Evolutionary conservation across 2,888 invertebrate species (phyloP).

Genomic region (Pristionchus entomophagus): DNA sequence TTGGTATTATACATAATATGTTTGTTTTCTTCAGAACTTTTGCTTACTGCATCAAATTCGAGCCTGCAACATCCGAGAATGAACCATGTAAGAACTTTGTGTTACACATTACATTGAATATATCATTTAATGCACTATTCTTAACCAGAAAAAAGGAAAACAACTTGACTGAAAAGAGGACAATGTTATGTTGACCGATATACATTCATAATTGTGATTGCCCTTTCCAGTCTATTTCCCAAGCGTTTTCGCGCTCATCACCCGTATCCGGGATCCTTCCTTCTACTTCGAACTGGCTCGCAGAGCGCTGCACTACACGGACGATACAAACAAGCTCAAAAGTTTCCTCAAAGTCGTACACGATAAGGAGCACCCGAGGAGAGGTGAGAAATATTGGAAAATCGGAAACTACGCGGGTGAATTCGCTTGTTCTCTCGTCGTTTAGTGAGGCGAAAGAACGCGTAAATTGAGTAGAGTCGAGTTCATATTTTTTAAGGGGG

Average conservation of each 20-base stretch:
- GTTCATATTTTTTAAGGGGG: no score
- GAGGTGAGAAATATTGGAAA: background rate
- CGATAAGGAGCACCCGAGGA: background rate
- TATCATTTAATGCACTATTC: no score
- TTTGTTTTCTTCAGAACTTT: constrained; percentile 29
- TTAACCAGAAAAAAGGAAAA: no score
- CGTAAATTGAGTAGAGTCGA: no score
- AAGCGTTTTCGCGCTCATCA: constrained; percentile 13
- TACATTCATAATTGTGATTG: background rate
- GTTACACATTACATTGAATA: background rate
- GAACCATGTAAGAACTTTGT: background rate
- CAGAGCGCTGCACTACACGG: background rate
- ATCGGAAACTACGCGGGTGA: background rate
- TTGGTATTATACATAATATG: no score
- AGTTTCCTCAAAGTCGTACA: background rate
- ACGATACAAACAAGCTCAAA: background rate
- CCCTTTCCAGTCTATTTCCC: constrained; percentile 28
- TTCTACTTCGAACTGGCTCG: constrained; percentile 43
- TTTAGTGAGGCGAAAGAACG: no score
- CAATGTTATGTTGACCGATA: no score
- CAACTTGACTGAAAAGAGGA: background rate
- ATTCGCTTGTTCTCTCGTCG: no score
- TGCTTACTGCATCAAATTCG: constrained; percentile 34
- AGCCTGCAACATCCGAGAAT: background rate
- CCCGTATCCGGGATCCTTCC: background rate